Evolutionary conservation across 1,140 invertebrate genomes (phyloP).

Genomic region (Rhopalosiphum padi): DNA sequence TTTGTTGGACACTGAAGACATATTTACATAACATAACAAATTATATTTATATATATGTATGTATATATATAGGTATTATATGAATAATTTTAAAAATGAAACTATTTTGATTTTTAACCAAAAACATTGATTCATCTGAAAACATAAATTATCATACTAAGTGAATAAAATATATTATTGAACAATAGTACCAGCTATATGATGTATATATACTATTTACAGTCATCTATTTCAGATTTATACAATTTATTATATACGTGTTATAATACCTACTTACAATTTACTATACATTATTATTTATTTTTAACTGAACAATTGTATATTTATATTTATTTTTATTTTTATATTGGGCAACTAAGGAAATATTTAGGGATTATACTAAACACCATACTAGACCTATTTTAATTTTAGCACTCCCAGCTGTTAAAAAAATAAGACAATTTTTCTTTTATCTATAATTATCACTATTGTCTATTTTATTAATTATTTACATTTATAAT

Average conservation of each 20-base stretch:
- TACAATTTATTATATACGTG: neutral
- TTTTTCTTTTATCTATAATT: neutral
- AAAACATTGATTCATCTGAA: slow-evolving; percentile 32
- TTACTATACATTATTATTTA: neutral
- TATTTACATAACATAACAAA: slow-evolving; percentile 54
- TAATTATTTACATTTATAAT: neutral
- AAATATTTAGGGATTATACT: neutral
- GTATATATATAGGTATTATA: slow-evolving; percentile 22
- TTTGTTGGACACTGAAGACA: slow-evolving; percentile 39
- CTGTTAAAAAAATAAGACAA: neutral
- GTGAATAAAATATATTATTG: slow-evolving; percentile 34
- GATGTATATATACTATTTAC: neutral
- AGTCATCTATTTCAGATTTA: neutral
- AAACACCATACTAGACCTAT: neutral
- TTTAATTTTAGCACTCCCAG: neutral
- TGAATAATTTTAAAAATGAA: slow-evolving; percentile 51
- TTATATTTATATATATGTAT: neutral
- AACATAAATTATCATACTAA: slow-evolving; percentile 39
- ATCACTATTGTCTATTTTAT: neutral
- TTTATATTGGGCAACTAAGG: neutral
- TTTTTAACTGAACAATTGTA: neutral
- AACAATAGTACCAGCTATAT: neutral
- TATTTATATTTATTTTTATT: neutral
- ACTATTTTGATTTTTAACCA: slow-evolving; percentile 53
- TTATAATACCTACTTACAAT: neutral